phyloP scores from a whole-genome alignment of 2,888 invertebrate species.

The Drosophila quinaria region DNA sequence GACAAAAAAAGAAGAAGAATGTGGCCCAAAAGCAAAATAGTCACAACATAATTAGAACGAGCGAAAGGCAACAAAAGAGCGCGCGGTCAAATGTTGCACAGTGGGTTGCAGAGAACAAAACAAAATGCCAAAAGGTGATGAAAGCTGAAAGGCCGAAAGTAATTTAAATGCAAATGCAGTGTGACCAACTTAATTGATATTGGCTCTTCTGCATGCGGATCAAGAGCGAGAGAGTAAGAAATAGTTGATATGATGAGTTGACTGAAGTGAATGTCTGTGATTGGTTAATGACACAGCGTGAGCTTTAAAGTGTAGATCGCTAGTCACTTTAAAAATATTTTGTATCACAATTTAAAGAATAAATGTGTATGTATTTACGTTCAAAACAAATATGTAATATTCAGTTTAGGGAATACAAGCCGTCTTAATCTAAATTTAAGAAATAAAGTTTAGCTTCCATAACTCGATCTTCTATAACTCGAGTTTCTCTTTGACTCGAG shows the following conservation, averaged over 20 bases:
- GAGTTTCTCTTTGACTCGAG: too few relatives aligned
- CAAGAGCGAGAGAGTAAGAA: background rate
- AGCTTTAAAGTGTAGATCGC: background rate
- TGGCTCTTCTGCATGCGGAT: conserved; percentile 3
- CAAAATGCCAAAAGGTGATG: conserved; percentile 25
- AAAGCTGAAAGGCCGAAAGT: conserved; percentile 19
- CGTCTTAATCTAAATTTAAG: too few relatives aligned
- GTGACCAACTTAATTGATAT: conserved; percentile 36
- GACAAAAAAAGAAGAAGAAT: conserved; percentile 56
- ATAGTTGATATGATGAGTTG: background rate
- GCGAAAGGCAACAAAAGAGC: conserved; percentile 61
- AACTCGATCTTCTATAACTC: too few relatives aligned
- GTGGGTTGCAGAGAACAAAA: conserved; percentile 50
- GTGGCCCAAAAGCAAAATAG: conserved; percentile 55
- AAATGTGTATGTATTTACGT: too few relatives aligned
- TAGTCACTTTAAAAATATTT: too few relatives aligned
- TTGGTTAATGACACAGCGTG: conserved; percentile 5
- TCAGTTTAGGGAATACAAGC: too few relatives aligned
- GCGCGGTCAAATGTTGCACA: conserved; percentile 62
- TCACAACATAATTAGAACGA: conserved; percentile 69
- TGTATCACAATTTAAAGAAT: too few relatives aligned
- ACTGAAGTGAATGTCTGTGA: conserved; percentile 14
- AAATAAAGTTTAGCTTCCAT: too few relatives aligned
- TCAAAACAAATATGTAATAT: too few relatives aligned
- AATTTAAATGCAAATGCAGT: conserved; percentile 38